Percentiles rank a stretch among this genome's conserved stretches.
phyloP scores from a whole-genome alignment of 2,888 invertebrate species.

The Candidula unifasciata region DNA sequence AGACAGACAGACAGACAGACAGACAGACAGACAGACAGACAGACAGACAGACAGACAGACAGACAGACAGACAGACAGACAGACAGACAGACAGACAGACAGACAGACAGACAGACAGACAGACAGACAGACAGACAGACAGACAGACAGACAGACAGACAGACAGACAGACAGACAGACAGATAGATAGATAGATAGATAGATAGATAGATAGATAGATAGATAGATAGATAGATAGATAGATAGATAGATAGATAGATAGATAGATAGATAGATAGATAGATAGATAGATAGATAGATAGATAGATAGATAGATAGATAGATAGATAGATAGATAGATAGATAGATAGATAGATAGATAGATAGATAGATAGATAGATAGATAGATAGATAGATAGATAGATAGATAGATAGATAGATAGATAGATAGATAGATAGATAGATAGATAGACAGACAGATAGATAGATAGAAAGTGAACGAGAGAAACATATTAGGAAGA shows the following conservation, averaged over 20 bases:
- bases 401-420: no score
- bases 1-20: neutral
- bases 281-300: neutral
- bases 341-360: no score
- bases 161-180: neutral
- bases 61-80: neutral
- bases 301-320: neutral
- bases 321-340: neutral
- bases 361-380: no score
- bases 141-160: neutral
- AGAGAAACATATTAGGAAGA: no score
- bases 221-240: neutral
- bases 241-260: neutral
- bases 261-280: neutral
- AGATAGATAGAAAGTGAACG: no score
- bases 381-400: no score
- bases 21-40: neutral
- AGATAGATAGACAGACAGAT: no score
- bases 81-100: neutral
- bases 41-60: conserved; percentile 13
- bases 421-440: no score
- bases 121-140: neutral
- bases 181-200: no score
- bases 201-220: neutral
- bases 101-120: neutral